A percentile compares a stretch with the other conserved stretches of the same genome.
phyloP scores from a whole-genome alignment of 2,113 vertebrate genomes.

The Cynopterus brachyotis region DNA sequence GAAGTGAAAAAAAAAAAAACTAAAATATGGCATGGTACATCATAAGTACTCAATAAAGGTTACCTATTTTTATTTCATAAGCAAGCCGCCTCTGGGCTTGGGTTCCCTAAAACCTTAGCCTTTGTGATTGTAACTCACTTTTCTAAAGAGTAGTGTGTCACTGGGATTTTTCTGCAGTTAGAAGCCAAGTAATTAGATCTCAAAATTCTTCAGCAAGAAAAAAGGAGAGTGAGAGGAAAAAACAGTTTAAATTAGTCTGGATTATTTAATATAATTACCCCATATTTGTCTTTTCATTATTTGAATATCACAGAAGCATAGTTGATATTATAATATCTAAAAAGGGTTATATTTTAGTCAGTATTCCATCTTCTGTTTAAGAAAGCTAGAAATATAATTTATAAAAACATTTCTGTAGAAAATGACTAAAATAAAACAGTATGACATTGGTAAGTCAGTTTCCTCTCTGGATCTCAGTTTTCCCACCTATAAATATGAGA shows the following conservation, averaged over 20 bases:
- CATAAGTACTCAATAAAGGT: background rate
- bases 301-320: background rate
- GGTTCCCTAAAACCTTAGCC: background rate
- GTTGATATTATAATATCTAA: background rate
- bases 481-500: background rate
- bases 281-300: background rate
- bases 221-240: background rate
- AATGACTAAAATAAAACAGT: background rate
- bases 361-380: background rate
- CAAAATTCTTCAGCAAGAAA: background rate
- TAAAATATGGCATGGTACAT: background rate
- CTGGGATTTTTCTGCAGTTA: background rate
- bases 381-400: background rate
- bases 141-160: background rate
- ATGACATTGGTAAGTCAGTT: background rate
- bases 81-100: background rate
- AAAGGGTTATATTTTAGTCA: background rate
- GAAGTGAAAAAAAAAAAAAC: background rate
- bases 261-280: background rate
- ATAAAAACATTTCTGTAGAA: background rate
- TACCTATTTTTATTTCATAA: background rate
- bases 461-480: background rate
- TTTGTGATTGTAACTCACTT: background rate
- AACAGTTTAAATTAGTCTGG: background rate
- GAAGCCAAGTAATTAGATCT: background rate